Evolutionary conservation across 53 echinoderm and acorn worm genomes (phyloP).

Genomic region (Zoroaster sp.): DNA sequence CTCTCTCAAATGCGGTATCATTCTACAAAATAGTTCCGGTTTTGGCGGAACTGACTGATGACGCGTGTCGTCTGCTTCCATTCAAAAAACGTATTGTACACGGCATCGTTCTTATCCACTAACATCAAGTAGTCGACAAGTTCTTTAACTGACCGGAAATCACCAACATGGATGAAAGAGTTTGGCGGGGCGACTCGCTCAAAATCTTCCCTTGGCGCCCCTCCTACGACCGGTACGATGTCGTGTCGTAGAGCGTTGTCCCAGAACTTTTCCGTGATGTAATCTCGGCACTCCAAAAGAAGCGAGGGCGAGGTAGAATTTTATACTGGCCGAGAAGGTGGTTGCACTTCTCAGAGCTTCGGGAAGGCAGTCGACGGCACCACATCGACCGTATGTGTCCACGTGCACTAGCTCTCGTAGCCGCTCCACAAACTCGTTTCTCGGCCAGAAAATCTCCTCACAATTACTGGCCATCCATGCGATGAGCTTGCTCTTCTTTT

Average conservation of each 20-base stretch:
- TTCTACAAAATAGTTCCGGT: background rate
- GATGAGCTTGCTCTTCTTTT: background rate
- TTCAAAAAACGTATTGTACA: slow-evolving; percentile 38
- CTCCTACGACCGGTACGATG: slow-evolving; percentile 57
- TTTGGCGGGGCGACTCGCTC: slow-evolving; percentile 26
- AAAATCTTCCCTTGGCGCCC: slow-evolving; percentile 50
- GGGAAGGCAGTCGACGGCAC: slow-evolving; percentile 13
- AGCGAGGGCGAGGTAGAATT: slow-evolving; percentile 41
- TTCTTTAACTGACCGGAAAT: slow-evolving; percentile 21
- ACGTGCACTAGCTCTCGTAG: slow-evolving; percentile 12
- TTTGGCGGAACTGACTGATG: background rate
- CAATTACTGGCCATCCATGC: slow-evolving; percentile 59
- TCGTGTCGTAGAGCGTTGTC: slow-evolving; percentile 1
- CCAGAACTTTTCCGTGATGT: slow-evolving; percentile 70
- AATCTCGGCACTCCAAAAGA: slow-evolving; percentile 56
- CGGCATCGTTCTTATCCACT: slow-evolving; percentile 21
- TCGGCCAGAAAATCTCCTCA: slow-evolving; percentile 44
- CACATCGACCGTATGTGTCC: slow-evolving; percentile 56
- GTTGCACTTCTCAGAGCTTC: slow-evolving; percentile 26
- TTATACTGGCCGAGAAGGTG: background rate
- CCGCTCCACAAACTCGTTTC: background rate
- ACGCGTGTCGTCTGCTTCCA: slow-evolving; percentile 17
- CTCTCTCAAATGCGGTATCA: slow-evolving; percentile 19
- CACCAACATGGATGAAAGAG: slow-evolving; percentile 58
- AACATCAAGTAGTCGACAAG: slow-evolving; percentile 32